Evolutionary conservation across 2,797 vertebrate genomes (phyloP), one percentile per base, ranked within the genome.

Genomic region (Cyclura pinguis): DNA sequence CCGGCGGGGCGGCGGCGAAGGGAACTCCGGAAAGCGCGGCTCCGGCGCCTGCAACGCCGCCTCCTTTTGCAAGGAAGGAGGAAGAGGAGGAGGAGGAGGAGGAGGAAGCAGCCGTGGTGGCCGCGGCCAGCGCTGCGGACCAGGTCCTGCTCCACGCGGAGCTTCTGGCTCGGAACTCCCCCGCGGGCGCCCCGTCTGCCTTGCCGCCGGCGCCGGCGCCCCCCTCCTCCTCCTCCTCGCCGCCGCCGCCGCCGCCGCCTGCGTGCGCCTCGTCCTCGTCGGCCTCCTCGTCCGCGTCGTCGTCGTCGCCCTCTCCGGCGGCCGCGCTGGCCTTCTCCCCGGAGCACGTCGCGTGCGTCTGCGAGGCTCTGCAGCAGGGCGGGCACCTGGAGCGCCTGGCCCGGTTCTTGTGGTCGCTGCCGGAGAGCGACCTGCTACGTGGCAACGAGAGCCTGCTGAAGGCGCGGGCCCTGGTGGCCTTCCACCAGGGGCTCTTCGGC

Each of bases 361-460:
- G 99, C 96, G 99, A 99, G 97, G 99, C 99, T 92, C 95, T 99
- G 97, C 98, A 99, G 97, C 99, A 99, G 97, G 99, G 99, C 92
- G 99, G 99, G 93, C 98, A 99, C 97, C 98, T 99, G 98, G 99
- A 99, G 96, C 98, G 99, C 95, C 97, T 99, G 96, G 98, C 98
- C 97, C 98, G 99, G 96, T 99, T 99, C 97, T 95, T 99, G 90
- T 99, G 99, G 98, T 99, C 99, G 92, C 96, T 99, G 95, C 99
- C 99, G 93, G 98, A 98, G 96, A 98, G 99, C 94, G 99, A 99
- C 96, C 97, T 99, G 96, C 98, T 99, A 95, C 98, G 98, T 97
- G 99, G 98, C 97, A 99, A 98, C 97, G 99, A 99, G 97, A 99
- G 99, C 98, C 98, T 99, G 97, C 97, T 99, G 92, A 99, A 99